Conservation (phyloP, 2,888 invertebrate species). For the Autographa gamma region DNA sequence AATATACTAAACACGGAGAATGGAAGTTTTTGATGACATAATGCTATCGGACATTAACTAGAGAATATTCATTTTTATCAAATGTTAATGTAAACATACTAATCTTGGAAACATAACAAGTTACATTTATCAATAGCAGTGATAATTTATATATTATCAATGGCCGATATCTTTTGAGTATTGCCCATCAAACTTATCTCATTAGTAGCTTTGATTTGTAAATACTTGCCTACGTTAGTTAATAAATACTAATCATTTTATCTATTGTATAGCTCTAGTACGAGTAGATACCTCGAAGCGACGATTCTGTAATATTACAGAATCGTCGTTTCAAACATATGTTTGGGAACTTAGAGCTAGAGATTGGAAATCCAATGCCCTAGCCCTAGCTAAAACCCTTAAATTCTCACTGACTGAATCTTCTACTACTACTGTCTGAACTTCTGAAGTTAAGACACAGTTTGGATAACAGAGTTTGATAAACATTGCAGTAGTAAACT, state of each 20-base stretch:
- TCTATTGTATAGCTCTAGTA: no score
- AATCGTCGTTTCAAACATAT: no score
- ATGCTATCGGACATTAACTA: not conserved
- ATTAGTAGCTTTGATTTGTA: not conserved
- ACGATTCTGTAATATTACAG: no score
- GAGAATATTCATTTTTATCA: not conserved
- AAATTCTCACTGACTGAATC: no score
- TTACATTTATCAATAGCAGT: not conserved
- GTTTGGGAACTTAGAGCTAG: no score
- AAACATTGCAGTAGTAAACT: no score
- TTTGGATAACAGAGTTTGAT: no score
- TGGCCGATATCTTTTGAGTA: conserved; percentile 11
- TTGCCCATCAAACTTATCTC: conserved; percentile 28
- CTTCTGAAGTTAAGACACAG: no score
- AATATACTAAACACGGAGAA: not conserved
- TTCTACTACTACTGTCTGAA: no score
- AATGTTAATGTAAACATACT: not conserved
- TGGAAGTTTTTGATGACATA: conserved; percentile 1
- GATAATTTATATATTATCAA: conserved; percentile 32
- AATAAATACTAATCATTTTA: not conserved
- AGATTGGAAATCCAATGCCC: no score
- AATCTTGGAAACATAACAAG: not conserved
- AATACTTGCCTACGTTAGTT: not conserved
- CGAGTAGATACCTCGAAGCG: no score
- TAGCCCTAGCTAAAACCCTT: no score